A percentile compares a stretch with the other conserved stretches of the same genome.
Evolutionary conservation across 2,888 invertebrate species (phyloP).

Genomic region (Troides oblongomaculatus): DNA sequence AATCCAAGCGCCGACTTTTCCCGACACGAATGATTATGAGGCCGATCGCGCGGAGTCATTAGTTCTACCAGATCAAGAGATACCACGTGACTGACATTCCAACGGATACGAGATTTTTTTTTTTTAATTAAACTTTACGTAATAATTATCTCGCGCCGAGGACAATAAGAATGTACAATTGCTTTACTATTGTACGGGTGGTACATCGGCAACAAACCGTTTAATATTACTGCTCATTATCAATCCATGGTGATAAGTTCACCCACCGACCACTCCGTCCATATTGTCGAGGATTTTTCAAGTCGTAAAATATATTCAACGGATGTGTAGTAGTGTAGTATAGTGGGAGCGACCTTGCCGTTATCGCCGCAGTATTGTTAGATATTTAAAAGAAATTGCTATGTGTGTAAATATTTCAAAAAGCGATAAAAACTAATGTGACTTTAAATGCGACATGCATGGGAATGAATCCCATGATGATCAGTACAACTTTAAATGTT

Average conservation of each 20-base stretch:
- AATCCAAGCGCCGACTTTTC: conserved; percentile 4
- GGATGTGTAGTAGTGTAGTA: conserved; percentile 33
- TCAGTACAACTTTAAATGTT: no score
- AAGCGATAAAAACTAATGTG: conserved; percentile 18
- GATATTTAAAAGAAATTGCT: conserved; percentile 51
- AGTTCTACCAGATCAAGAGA: background rate
- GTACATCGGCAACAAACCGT: background rate
- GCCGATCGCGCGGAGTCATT: conserved; percentile 5
- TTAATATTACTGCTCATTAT: conserved; percentile 14
- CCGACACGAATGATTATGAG: conserved; percentile 20
- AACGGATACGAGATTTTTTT: no score
- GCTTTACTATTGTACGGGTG: background rate
- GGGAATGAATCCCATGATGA: no score
- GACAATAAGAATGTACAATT: background rate
- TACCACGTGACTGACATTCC: background rate
- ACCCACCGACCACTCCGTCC: background rate
- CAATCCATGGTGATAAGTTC: conserved; percentile 9
- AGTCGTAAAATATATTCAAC: conserved; percentile 38
- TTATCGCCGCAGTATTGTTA: conserved; percentile 51
- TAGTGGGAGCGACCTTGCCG: conserved; percentile 60
- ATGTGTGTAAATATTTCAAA: conserved; percentile 35
- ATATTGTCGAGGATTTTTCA: conserved; percentile 15
- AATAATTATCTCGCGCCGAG: background rate
- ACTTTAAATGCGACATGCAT: no score
- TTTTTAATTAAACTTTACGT: no score